Percentiles rank a stretch among this genome's conserved stretches.
These are phyloP conservation scores for Drosophila lutescens DNA, from an alignment of 2,888 invertebrate species.

Conservation along the genomic window DNA sequence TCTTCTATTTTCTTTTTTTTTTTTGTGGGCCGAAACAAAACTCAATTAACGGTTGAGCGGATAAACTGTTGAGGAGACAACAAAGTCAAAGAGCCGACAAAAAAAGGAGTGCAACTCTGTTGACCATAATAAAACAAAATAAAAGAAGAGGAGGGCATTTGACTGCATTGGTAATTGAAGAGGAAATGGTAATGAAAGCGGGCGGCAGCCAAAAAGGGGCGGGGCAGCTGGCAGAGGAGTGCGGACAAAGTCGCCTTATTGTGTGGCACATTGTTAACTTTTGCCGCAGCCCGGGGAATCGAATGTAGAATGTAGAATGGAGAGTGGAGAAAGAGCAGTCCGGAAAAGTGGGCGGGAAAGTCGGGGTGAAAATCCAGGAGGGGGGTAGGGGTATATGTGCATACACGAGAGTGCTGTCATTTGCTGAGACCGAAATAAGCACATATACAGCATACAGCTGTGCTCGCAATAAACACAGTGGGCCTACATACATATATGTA, in stretches of 20 bases:
- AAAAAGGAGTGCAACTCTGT: conserved; percentile 51
- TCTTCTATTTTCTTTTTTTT: background rate
- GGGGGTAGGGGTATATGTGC: background rate
- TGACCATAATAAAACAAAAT: conserved; percentile 48
- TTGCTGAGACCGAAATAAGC: conserved; percentile 7
- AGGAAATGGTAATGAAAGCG: conserved; percentile 44
- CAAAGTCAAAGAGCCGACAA: conserved; percentile 47
- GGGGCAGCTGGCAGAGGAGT: background rate
- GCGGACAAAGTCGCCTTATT: conserved; percentile 42
- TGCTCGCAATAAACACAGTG: background rate
- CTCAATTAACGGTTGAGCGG: conserved; percentile 56
- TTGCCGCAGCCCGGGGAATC: conserved; percentile 31
- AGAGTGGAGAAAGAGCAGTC: background rate
- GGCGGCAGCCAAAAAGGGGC: background rate
- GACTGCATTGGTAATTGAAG: conserved; percentile 45
- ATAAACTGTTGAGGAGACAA: conserved; percentile 42
- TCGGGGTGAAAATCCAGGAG: background rate
- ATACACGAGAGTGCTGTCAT: conserved; percentile 8
- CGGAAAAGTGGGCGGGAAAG: conserved; percentile 4
- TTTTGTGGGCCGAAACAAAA: conserved; percentile 43
- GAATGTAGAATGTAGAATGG: background rate
- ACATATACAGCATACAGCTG: conserved; percentile 10
- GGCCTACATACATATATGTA: too few species aligned
- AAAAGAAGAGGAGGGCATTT: conserved; percentile 5
- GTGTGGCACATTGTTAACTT: conserved; percentile 45